Evolutionary conservation across 2,113 vertebrate genomes (phyloP), one percentile per base, ranked within the genome.

Genomic region (Romanogobio albipinnatus): DNA sequence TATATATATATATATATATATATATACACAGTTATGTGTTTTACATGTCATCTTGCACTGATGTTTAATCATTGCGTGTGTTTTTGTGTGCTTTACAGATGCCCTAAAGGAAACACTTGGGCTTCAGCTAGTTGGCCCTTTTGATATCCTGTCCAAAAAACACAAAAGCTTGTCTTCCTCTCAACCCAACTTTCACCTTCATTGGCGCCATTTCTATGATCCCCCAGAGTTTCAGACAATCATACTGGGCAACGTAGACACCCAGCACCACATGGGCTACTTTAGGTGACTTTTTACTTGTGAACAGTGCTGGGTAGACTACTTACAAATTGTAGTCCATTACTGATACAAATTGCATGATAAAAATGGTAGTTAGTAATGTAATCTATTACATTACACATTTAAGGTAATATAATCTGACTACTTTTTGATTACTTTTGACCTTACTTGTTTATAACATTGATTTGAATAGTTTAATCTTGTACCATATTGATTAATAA

Each of bases 221-320:
- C 98, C 98, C 2, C 98, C 98, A 9, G 98, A 99, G 92, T 97
- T 98, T 87, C 98, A 99, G 92, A 99, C 98, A 26, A 92, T 99
- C 82, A 91, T 98, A 83, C 88, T 87, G 19, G 97, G 96, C 11
- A 94, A 95, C 76, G 89, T 89, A 77, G 95, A 95, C 90, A 96
- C 92, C 78, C 95, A 97, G 36, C 95, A 95, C 91, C 98, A 99
- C 90, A 94, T 99, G 91, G 98, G 98, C n/a, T 99, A 99, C 92
- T 99, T 95, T 95, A 98, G 98, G 97, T 99, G 51, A 56, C 14
- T 13, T 9, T 49, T 22, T 13, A 51, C 36, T 66, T 87, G 49
- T 62, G 22, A 74, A 51, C 3, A 51, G 1, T 5, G 14, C 14
- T 39, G 39, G 39, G 39, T 39, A 7, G 39, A 39, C 39, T 7